These are phyloP conservation scores for Otolemur garnettii DNA, from an alignment of 2,113 vertebrate species.

Conservation along the genomic window DNA sequence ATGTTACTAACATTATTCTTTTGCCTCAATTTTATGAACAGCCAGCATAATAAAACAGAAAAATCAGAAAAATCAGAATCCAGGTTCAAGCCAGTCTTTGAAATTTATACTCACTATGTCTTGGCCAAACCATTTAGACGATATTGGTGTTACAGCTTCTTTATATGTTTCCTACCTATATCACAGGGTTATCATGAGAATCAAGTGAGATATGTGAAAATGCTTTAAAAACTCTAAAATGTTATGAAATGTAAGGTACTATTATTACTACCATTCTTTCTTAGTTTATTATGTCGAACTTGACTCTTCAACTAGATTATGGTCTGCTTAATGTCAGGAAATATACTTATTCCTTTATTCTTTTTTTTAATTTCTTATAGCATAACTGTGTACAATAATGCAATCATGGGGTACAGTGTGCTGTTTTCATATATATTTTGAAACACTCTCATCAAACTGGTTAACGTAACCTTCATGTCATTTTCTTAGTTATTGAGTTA, in stretches of 20 bases:
- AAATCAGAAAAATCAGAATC: conserved; percentile 29
- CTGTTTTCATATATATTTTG: too few species aligned
- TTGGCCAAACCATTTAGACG: background rate
- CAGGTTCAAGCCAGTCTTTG: background rate
- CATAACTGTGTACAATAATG: too few species aligned
- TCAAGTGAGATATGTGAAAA: conserved; percentile 47
- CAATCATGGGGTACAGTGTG: too few species aligned
- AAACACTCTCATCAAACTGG: too few species aligned
- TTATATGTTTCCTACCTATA: background rate
- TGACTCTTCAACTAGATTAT: conserved; percentile 41
- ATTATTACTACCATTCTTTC: conserved; percentile 25
- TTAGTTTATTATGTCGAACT: conserved; percentile 50
- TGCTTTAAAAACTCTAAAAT: background rate
- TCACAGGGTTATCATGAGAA: background rate
- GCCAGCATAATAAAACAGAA: background rate
- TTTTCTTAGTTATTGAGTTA: too few species aligned
- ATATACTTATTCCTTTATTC: background rate
- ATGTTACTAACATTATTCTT: background rate
- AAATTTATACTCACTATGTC: background rate
- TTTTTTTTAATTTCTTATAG: background rate
- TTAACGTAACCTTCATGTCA: too few species aligned
- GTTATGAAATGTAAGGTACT: background rate
- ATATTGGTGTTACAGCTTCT: background rate
- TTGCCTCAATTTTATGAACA: background rate
- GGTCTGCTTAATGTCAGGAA: background rate